A percentile compares a stretch with the other conserved stretches of the same genome.
Evolutionary conservation across 2,797 vertebrate genomes (phyloP).

Genomic region (Clarias platycephalus): DNA sequence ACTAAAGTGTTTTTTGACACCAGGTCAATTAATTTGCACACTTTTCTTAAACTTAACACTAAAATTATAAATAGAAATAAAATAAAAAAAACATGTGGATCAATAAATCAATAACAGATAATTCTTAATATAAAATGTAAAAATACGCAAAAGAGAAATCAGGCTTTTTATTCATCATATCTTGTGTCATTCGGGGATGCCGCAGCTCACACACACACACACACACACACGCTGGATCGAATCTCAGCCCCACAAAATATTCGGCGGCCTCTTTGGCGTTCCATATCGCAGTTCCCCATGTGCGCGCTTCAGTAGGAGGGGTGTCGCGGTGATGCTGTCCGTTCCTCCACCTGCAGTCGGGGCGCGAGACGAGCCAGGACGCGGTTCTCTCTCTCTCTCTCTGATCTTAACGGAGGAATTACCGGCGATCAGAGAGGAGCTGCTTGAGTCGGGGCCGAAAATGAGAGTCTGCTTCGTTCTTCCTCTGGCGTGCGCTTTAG

Average conservation of each 20-base stretch:
- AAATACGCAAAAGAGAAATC: no score
- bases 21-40: no score
- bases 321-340: constrained; percentile 75
- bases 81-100: no score
- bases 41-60: no score
- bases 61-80: no score
- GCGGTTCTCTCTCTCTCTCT: constrained; percentile 26
- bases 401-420: constrained; percentile 62
- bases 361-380: constrained; percentile 67
- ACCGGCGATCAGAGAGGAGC: constrained; percentile 46
- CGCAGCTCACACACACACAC: background rate
- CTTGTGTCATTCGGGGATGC: background rate
- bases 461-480: constrained; percentile 71
- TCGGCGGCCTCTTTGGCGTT: constrained; percentile 15
- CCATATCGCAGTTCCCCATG: background rate
- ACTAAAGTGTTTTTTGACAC: no score
- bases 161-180: background rate
- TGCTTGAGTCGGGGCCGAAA: constrained; percentile 60
- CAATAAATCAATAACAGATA: no score
- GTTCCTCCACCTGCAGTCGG: constrained; percentile 84
- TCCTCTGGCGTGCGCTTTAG: constrained; percentile 64
- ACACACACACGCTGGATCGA: background rate
- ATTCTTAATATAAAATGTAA: no score
- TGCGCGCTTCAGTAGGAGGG: constrained; percentile 60
- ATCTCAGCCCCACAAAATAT: background rate